Conservation (phyloP, 2,113 vertebrate species). For the Gallinago undulata region DNA sequence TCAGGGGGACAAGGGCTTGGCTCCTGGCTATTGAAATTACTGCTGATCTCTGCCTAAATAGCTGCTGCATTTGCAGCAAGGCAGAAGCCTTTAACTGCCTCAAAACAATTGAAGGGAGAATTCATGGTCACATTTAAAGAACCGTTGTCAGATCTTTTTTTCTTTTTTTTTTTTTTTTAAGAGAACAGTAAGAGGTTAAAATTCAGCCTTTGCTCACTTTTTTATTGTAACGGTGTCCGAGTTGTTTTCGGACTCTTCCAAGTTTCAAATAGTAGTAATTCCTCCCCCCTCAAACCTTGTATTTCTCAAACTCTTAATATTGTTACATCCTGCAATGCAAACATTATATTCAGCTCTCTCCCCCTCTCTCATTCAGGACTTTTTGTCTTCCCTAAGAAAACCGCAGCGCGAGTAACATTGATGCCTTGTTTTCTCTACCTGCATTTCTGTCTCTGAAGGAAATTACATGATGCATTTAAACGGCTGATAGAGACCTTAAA, state of each 20-base stretch:
- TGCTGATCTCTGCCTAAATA: not conserved
- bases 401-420: not conserved
- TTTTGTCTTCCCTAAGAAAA: not conserved
- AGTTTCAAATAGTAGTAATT: not conserved
- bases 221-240: not conserved
- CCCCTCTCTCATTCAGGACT: not conserved
- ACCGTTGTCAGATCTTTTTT: not conserved
- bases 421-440: not conserved
- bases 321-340: not conserved
- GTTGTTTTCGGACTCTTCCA: not conserved
- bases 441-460: not conserved
- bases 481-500: not conserved
- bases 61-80: slow-evolving; percentile 18
- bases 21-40: slow-evolving; percentile 28
- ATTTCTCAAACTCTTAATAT: not conserved
- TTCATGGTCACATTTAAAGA: not conserved
- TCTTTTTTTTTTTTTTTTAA: not conserved
- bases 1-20: not conserved
- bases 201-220: not conserved
- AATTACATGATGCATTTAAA: not conserved
- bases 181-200: not conserved
- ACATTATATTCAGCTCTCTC: not conserved
- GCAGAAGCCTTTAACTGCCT: not conserved
- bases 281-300: not conserved
- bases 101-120: not conserved